phyloP scores from a whole-genome alignment of 1,140 invertebrate genomes.

The Drosophila arizonae region DNA sequence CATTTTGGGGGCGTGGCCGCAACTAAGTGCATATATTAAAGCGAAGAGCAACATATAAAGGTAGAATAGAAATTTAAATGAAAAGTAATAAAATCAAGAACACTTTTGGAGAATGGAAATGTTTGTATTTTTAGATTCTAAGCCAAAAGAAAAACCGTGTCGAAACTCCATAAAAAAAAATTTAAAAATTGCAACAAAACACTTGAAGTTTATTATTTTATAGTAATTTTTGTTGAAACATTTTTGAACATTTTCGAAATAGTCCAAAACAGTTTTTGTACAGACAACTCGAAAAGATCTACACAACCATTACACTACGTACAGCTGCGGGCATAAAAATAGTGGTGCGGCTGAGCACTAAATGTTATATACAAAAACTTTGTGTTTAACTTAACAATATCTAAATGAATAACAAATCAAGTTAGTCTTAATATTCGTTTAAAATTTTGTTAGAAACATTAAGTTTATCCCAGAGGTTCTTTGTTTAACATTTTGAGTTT shows the following conservation, averaged over 20 bases:
- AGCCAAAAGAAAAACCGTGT: slow-evolving; percentile 27
- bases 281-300: slow-evolving; percentile 54
- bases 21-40: slow-evolving; percentile 75
- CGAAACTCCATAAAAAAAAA: slow-evolving; percentile 33
- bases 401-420: too few relatives aligned
- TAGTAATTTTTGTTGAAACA: slow-evolving; percentile 7
- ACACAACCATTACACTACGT: slow-evolving; percentile 23
- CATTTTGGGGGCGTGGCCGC: slow-evolving; percentile 43
- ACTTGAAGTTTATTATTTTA: slow-evolving; percentile 21
- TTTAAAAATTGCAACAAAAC: slow-evolving; percentile 28
- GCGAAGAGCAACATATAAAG: slow-evolving; percentile 27
- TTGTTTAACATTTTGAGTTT: too few relatives aligned
- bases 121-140: slow-evolving; percentile 51
- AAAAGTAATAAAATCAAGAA: slow-evolving; percentile 33
- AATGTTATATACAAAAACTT: too few relatives aligned
- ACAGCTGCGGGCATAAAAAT: neutral
- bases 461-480: too few relatives aligned
- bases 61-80: slow-evolving; percentile 23
- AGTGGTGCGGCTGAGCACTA: too few relatives aligned
- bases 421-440: too few relatives aligned
- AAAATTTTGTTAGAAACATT: too few relatives aligned
- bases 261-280: slow-evolving; percentile 28
- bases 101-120: slow-evolving; percentile 28
- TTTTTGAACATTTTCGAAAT: slow-evolving; percentile 2
- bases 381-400: too few relatives aligned